Evolutionary conservation across 2,113 vertebrate genomes (phyloP).

Genomic region (Tilapia sparmanii): DNA sequence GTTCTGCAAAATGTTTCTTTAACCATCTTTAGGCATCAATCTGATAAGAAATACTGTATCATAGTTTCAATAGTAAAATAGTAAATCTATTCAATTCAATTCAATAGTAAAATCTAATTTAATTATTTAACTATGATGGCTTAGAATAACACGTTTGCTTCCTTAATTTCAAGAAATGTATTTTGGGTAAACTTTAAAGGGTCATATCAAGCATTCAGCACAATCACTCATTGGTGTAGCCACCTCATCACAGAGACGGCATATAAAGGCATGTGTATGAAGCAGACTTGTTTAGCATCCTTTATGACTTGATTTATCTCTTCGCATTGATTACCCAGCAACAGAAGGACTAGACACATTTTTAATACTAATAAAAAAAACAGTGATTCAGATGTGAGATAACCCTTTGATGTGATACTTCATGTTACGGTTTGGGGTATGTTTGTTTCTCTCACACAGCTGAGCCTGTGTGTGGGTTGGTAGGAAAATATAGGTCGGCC

Average conservation of each 20-base stretch:
- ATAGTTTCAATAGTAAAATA: background rate
- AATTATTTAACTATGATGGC: background rate
- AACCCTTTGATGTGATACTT: background rate
- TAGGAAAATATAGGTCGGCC: conserved; percentile 41
- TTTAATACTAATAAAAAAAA: background rate
- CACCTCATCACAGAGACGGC: background rate
- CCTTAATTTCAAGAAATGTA: background rate
- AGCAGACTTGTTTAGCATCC: background rate
- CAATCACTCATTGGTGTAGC: rapidly evolving
- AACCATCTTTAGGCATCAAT: background rate
- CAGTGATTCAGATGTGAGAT: background rate
- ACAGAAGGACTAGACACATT: rapidly evolving
- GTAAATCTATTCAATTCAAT: rapidly evolving
- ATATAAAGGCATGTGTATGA: background rate
- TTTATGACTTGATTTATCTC: background rate
- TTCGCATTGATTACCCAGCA: rapidly evolving
- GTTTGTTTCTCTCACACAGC: conserved; percentile 7
- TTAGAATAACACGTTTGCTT: background rate
- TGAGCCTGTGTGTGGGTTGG: background rate
- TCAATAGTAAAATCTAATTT: background rate
- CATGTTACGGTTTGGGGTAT: background rate
- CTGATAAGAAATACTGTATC: background rate
- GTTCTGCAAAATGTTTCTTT: background rate
- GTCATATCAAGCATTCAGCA: background rate
- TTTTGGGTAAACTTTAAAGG: background rate